phyloP scores from a whole-genome alignment of 2,113 vertebrate genomes.

The Pelmatolapia mariae region DNA sequence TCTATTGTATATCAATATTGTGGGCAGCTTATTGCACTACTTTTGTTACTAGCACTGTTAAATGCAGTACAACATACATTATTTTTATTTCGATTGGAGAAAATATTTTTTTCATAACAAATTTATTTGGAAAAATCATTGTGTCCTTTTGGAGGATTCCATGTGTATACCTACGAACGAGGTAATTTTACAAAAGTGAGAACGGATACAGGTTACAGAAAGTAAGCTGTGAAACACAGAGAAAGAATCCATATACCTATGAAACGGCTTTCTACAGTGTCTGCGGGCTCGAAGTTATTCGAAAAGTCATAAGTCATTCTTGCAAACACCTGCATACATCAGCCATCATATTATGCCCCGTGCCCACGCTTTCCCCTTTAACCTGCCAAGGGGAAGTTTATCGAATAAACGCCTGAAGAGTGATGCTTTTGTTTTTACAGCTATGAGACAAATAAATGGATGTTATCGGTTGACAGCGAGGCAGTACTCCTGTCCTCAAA shows the following conservation, averaged over 20 bases:
- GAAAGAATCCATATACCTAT: background rate
- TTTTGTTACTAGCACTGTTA: background rate
- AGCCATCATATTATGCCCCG: background rate
- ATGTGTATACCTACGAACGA: background rate
- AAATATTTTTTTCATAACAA: background rate
- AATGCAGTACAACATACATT: background rate
- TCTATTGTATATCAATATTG: background rate
- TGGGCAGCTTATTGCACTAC: background rate
- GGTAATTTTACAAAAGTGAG: background rate
- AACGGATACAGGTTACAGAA: background rate
- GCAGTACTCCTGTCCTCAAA: background rate
- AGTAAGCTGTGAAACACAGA: background rate
- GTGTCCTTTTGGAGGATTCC: background rate
- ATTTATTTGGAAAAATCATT: background rate
- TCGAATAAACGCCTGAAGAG: background rate
- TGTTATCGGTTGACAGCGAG: background rate
- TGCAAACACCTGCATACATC: slow-evolving; percentile 1
- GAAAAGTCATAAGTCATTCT: slow-evolving; percentile 8
- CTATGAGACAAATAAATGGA: background rate
- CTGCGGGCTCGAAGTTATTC: slow-evolving; percentile 9
- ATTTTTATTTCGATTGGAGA: background rate
- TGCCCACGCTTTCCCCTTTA: background rate
- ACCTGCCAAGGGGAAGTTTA: background rate
- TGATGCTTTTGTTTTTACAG: background rate
- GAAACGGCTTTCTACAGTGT: background rate